These are phyloP conservation scores for Scomberomorus guttatus DNA, from an alignment of 2,797 vertebrate genomes.

Conservation along the genomic window DNA sequence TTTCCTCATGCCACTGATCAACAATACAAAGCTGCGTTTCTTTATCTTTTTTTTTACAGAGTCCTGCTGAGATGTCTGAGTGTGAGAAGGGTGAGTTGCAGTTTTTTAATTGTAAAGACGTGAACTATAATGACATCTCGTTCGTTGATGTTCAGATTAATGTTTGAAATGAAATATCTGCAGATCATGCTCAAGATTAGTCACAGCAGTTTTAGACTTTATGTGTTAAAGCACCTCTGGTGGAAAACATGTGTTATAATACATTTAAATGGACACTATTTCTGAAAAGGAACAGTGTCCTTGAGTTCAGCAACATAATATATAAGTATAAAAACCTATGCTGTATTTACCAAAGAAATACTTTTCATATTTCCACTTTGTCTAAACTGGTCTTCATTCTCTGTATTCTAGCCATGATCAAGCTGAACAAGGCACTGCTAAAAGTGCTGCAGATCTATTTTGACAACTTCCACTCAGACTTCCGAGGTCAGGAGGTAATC, in stretches of 20 bases:
- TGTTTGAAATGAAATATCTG: too few species aligned
- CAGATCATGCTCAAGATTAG: too few species aligned
- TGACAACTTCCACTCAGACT: slow-evolving; percentile 83
- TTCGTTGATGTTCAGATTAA: too few species aligned
- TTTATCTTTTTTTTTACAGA: slow-evolving; percentile 62
- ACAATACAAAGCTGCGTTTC: slow-evolving; percentile 18
- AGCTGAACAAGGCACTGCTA: slow-evolving; percentile 73
- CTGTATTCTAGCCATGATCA: slow-evolving; percentile 63
- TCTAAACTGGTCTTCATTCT: slow-evolving; percentile 71
- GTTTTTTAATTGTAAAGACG: background rate
- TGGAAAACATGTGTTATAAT: too few species aligned
- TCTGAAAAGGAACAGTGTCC: too few species aligned
- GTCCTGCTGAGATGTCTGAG: slow-evolving; percentile 57
- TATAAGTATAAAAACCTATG: too few species aligned
- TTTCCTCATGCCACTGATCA: background rate
- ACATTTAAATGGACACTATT: too few species aligned
- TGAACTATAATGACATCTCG: too few species aligned
- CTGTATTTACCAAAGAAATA: too few species aligned
- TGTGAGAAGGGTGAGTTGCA: slow-evolving; percentile 79
- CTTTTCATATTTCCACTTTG: background rate
- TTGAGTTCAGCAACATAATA: too few species aligned
- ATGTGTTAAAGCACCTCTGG: too few species aligned
- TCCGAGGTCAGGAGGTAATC: slow-evolving; percentile 44
- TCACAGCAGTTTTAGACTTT: too few species aligned
- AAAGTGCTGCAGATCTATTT: slow-evolving; percentile 81